Percentiles rank a stretch among this genome's conserved stretches.
These are phyloP conservation scores for Myocastor coypus DNA, from an alignment of 2,113 vertebrate genomes.

Conservation along the genomic window DNA sequence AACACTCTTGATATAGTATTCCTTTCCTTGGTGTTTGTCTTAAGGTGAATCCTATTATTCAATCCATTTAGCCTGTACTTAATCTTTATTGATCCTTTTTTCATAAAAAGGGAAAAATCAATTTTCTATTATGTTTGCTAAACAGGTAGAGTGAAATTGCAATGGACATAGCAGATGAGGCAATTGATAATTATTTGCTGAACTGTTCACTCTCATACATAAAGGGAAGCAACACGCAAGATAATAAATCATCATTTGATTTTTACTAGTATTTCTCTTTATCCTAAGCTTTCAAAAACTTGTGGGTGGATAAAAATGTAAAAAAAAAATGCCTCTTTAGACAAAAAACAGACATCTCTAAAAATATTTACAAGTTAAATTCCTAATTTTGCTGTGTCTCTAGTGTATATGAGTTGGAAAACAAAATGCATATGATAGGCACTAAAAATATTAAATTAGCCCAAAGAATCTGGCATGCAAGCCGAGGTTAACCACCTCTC, in stretches of 20 bases:
- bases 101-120: conserved; percentile 80
- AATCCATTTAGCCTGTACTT: conserved; percentile 76
- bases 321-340: conserved; percentile 39
- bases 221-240: conserved; percentile 60
- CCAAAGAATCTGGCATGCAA: conserved; percentile 6
- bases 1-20: background rate
- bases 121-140: conserved; percentile 87
- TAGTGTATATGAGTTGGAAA: conserved; percentile 39
- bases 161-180: conserved; percentile 61
- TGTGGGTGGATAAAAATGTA: background rate
- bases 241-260: conserved; percentile 61
- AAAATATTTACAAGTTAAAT: conserved; percentile 43
- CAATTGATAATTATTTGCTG: conserved; percentile 76
- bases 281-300: background rate
- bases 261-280: conserved; percentile 8
- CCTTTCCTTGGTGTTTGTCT: background rate
- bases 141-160: conserved; percentile 78
- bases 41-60: conserved; percentile 50
- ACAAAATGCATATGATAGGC: conserved; percentile 1
- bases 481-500: conserved; percentile 22
- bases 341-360: conserved; percentile 19
- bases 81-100: conserved; percentile 83
- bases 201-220: conserved; percentile 72
- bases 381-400: conserved; percentile 42
- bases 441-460: conserved; percentile 57